These are phyloP conservation scores for Pantelozetes paolii DNA, from an alignment of 2,888 invertebrate genomes.

Conservation along the genomic window DNA sequence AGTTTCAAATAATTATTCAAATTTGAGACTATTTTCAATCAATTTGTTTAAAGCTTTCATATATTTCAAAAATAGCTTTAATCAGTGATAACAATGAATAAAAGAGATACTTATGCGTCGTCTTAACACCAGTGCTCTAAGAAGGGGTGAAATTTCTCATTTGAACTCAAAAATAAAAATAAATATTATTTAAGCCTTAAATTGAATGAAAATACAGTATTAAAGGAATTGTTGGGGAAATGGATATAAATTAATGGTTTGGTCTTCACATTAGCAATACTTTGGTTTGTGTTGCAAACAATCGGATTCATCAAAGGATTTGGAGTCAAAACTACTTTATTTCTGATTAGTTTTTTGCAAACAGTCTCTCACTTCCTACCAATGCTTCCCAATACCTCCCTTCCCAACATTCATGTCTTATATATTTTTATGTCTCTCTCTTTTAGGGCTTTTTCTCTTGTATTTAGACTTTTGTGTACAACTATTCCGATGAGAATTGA, in stretches of 20 bases:
- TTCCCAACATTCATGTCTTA: background rate
- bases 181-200: constrained; percentile 5
- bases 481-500: constrained; percentile 34
- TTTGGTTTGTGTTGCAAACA: constrained; percentile 17
- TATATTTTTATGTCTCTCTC: background rate
- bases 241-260: constrained; percentile 19
- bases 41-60: background rate
- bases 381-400: background rate
- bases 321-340: constrained; percentile 23
- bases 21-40: background rate
- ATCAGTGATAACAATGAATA: no score
- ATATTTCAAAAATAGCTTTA: no score
- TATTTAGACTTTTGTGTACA: background rate
- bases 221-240: background rate
- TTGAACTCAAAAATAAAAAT: background rate
- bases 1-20: no score
- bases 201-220: background rate
- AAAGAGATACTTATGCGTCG: no score
- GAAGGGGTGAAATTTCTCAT: background rate
- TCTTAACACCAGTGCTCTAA: no score
- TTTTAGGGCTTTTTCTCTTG: constrained; percentile 3
- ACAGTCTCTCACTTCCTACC: background rate
- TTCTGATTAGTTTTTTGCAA: constrained; percentile 31
- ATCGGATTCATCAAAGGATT: constrained; percentile 38
- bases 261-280: constrained; percentile 2